phyloP scores from a whole-genome alignment of 2,888 invertebrate genomes.

The Eupithecia centaureata region DNA sequence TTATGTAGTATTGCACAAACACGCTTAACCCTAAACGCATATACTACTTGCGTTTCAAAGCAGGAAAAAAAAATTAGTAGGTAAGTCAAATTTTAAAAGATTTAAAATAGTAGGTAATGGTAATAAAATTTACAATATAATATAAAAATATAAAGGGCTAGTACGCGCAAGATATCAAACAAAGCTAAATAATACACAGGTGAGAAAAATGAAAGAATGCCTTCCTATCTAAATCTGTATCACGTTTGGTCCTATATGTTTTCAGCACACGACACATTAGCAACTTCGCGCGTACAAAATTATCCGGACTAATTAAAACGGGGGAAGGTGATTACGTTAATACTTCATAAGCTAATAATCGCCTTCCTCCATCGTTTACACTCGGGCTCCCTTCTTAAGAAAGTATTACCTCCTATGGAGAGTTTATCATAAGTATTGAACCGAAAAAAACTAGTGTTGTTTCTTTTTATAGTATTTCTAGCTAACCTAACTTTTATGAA shows the following conservation, averaged over 20 bases:
- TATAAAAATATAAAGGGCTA: no score
- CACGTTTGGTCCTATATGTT: background rate
- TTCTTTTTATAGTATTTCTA: no score
- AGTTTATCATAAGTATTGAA: slow-evolving; percentile 12
- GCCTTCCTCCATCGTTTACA: slow-evolving; percentile 21
- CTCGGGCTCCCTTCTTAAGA: slow-evolving; percentile 15
- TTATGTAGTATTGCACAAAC: no score
- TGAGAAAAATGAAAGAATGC: background rate
- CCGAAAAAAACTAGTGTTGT: no score
- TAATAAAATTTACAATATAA: no score
- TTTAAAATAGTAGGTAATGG: no score
- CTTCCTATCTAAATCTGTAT: background rate
- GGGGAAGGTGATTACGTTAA: slow-evolving; percentile 22
- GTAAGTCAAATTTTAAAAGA: no score
- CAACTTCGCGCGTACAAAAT: slow-evolving; percentile 29
- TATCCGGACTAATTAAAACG: slow-evolving; percentile 37
- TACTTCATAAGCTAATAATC: slow-evolving; percentile 32
- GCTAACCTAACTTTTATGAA: background rate
- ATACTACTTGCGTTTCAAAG: no score
- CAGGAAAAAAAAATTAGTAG: no score
- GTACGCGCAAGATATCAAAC: background rate
- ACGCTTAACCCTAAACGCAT: no score
- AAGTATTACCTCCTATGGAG: slow-evolving; percentile 28
- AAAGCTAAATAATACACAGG: background rate
- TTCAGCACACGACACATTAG: slow-evolving; percentile 22